Conservation (phyloP, 2,113 vertebrate genomes). For the Gopherus flavomarginatus region DNA sequence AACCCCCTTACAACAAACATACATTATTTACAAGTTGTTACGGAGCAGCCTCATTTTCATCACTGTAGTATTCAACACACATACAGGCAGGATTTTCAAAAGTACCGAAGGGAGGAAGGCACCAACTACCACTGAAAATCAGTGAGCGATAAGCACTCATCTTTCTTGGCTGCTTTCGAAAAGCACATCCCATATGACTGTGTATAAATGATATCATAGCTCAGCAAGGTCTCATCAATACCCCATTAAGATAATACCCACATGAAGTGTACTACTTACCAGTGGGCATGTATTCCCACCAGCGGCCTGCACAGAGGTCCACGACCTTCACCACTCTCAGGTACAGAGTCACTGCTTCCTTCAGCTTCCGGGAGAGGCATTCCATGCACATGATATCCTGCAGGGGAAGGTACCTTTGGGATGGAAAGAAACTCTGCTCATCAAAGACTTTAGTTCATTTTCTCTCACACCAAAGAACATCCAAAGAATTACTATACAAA, state of each 20-base stretch:
- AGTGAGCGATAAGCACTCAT: not conserved
- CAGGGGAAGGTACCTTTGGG: conserved; percentile 93
- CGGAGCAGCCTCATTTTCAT: not conserved
- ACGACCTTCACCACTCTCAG: conserved; percentile 96
- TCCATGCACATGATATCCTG: conserved; percentile 99
- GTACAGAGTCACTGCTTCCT: conserved; percentile 95
- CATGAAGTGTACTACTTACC: conserved; percentile 79
- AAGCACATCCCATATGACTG: not conserved
- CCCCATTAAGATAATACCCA: not conserved
- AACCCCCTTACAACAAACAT: conserved; percentile 60
- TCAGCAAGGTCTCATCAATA: not conserved
- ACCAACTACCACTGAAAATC: not conserved
- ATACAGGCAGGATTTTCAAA: not conserved
- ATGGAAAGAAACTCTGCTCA: conserved; percentile 68
- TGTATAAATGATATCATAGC: not conserved
- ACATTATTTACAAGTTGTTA: conserved; percentile 16
- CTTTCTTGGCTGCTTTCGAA: not conserved
- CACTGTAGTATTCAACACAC: not conserved
- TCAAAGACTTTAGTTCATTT: not conserved
- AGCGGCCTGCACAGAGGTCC: conserved; percentile 95
- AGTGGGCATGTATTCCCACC: conserved; percentile 99
- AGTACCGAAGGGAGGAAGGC: not conserved
- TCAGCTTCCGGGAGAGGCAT: conserved; percentile 94
- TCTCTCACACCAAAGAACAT: conserved; percentile 8
- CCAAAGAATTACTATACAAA: not conserved